These are phyloP conservation scores for Volucella inanis DNA, from an alignment of 2,888 invertebrate species.

Conservation along the genomic window DNA sequence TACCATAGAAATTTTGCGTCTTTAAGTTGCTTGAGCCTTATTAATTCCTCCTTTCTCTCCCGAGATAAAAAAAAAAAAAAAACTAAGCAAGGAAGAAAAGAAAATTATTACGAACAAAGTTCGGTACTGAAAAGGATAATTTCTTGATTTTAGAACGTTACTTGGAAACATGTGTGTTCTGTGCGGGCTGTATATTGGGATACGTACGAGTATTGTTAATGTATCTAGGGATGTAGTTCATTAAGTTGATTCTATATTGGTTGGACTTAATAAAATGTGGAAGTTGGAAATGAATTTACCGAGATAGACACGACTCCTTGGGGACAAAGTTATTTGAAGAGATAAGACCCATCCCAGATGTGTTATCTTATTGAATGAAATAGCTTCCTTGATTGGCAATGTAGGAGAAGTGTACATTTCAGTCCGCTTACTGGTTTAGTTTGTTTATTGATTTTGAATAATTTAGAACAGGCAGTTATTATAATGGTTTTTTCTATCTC, in stretches of 20 bases:
- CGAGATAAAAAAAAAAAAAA: no score
- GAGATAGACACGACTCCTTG: slow-evolving; percentile 24
- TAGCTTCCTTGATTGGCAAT: slow-evolving; percentile 33
- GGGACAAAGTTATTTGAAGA: slow-evolving; percentile 51
- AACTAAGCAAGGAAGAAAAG: no score
- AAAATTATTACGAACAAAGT: slow-evolving; percentile 16
- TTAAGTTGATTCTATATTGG: slow-evolving; percentile 44
- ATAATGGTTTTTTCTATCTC: neutral
- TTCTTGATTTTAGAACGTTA: slow-evolving; percentile 20
- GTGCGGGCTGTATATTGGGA: neutral
- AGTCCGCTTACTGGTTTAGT: slow-evolving; percentile 9
- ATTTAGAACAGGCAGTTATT: neutral
- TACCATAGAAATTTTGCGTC: slow-evolving; percentile 29
- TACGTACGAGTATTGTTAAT: neutral
- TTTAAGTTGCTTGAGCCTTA: slow-evolving; percentile 23
- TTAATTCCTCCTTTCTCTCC: slow-evolving; percentile 12
- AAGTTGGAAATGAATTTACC: slow-evolving; percentile 34
- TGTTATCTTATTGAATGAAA: slow-evolving; percentile 60
- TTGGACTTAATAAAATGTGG: slow-evolving; percentile 25
- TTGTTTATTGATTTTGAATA: slow-evolving; percentile 24
- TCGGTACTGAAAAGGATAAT: slow-evolving; percentile 28
- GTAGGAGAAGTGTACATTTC: slow-evolving; percentile 16
- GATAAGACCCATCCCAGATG: slow-evolving; percentile 39
- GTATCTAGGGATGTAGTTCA: slow-evolving; percentile 35
- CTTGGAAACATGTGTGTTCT: neutral